phyloP scores from a whole-genome alignment of 1,140 invertebrate genomes.

The Hycleus phaleratus region DNA sequence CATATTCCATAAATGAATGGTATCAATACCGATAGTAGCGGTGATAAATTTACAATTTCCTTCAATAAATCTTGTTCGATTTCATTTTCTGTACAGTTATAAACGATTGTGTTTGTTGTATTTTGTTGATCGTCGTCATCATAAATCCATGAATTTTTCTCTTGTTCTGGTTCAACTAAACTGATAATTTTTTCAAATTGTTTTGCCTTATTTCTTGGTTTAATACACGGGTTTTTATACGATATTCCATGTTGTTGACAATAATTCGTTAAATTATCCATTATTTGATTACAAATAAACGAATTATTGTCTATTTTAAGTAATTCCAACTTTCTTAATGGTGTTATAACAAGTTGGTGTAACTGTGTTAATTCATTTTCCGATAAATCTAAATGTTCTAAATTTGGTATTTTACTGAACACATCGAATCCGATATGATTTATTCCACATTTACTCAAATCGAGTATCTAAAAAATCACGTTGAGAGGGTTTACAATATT shows the following conservation, averaged over 20 bases:
- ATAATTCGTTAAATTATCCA: conserved; percentile 12
- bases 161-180: neutral
- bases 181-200: conserved; percentile 16
- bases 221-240: conserved; percentile 16
- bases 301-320: conserved; percentile 42
- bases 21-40: conserved; percentile 8
- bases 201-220: neutral
- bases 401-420: conserved; percentile 43
- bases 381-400: conserved; percentile 45
- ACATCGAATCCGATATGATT: conserved; percentile 40
- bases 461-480: conserved; percentile 41
- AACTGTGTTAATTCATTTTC: conserved; percentile 45
- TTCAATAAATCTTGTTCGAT: conserved; percentile 8
- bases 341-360: conserved; percentile 37
- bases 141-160: conserved; percentile 24
- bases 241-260: conserved; percentile 9
- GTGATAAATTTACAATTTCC: conserved; percentile 17
- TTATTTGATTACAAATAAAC: conserved; percentile 39
- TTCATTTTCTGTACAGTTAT: neutral
- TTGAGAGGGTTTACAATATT: neutral
- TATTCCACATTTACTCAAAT: conserved; percentile 45
- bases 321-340: conserved; percentile 40
- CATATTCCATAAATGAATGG: conserved; percentile 22
- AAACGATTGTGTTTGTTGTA: conserved; percentile 4
- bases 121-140: conserved; percentile 10